phyloP scores from a whole-genome alignment of 2,113 vertebrate genomes.

The Gadus chalcogrammus region DNA sequence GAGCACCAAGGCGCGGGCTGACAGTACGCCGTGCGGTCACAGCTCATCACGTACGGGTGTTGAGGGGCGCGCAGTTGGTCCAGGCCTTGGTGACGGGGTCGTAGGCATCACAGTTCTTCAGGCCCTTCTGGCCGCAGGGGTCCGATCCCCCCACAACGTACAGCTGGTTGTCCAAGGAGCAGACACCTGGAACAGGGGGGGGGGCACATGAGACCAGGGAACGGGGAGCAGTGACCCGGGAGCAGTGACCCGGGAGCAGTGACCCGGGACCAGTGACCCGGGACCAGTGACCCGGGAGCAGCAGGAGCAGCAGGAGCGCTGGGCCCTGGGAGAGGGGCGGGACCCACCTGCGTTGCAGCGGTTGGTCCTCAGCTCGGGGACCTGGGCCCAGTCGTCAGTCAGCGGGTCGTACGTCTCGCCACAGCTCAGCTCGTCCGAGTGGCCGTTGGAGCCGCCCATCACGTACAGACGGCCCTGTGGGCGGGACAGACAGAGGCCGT shows the following conservation, averaged over 20 bases:
- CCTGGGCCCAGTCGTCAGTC: slow-evolving; percentile 86
- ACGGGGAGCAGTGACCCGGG: no score
- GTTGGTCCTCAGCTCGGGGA: slow-evolving; percentile 93
- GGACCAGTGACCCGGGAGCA: no score
- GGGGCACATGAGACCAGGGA: neutral
- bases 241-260: no score
- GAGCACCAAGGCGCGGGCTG: neutral
- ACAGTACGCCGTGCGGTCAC: no score
- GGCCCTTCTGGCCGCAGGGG: slow-evolving; percentile 95
- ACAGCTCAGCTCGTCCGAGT: slow-evolving; percentile 94
- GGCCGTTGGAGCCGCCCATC: slow-evolving; percentile 95
- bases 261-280: no score
- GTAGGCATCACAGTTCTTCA: slow-evolving; percentile 97
- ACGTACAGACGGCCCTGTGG: slow-evolving; percentile 91
- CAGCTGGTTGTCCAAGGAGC: slow-evolving; percentile 88
- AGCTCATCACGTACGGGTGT: slow-evolving; percentile 79
- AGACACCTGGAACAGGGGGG: slow-evolving; percentile 79
- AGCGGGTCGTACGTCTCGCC: slow-evolving; percentile 92
- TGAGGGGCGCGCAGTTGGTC: slow-evolving; percentile 90
- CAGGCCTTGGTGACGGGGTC: slow-evolving; percentile 90
- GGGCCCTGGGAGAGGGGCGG: no score
- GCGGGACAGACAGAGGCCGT: neutral
- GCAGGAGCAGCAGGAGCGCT: no score
- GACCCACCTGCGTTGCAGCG: slow-evolving; percentile 92
- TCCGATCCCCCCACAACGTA: slow-evolving; percentile 96